Base-by-base conservation (phyloP, 1,140 invertebrate genomes). In the Bombus superbus region DNA sequence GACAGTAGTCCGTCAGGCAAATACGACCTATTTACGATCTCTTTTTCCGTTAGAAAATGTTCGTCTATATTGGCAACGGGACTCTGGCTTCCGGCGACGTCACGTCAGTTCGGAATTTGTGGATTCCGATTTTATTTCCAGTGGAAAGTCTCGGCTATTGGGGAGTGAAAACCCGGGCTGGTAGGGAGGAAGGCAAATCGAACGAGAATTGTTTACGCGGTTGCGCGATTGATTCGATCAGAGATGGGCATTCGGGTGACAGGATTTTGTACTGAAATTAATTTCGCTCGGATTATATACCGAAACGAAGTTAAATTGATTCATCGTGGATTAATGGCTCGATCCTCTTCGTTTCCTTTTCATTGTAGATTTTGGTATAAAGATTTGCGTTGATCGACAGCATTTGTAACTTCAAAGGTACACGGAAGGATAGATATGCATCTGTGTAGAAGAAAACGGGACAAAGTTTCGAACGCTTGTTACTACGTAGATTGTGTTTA, bases 21-120 rank as follows among this genome's bases (percentile, higher is more conserved):
- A 81, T 74, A 66, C 83, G 68, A 74, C 13, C 59, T 85, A 81
- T 81, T 85, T 85, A 85, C 79, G 71, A 81, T 22, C 62, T 35
- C 13, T 28, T 44, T 44, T 42, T 59, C 84, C 47, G 62, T 44
- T 66, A 59, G 57, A 78, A 66, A 64, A 85, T 69, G 57, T 32
- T 73, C 68, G 73, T 42, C 18, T 38, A 53, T 71, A 57, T 68
- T 73, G n/a, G 71, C 38, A 28, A 64, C 13, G 59, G 32, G 11
- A 8, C 42, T 85, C 22, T n/a, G 2, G 44, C 77, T 85, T 81
- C 77, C 69, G 83, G 53, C 68, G 0, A 22, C 5, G 47, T 35
- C 35, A 42, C 53, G 8, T 59, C 18, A 74, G n/a, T 40, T 25
- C 66, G 4, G 28, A n/a, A 40, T 32, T 66, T 25, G 18, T 62